A percentile compares a stretch with the other conserved stretches of the same genome.
Conservation (phyloP, 1,140 invertebrate genomes). For the Atta texana region DNA sequence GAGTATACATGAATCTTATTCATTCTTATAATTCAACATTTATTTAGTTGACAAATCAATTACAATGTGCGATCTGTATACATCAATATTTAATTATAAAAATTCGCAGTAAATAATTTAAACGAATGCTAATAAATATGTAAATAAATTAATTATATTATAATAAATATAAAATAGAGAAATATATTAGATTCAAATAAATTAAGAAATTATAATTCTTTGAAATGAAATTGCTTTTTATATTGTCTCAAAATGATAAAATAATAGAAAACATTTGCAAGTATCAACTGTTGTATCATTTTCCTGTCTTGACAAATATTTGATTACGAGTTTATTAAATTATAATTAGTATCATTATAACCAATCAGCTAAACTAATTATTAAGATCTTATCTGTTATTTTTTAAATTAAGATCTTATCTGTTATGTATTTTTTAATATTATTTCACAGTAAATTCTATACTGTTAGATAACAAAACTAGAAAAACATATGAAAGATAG, state of each 20-base stretch:
- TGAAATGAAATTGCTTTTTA: constrained; percentile 4
- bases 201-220: constrained; percentile 21
- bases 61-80: too few species aligned
- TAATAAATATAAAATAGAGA: background rate
- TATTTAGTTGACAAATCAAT: too few species aligned
- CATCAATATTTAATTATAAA: constrained; percentile 4
- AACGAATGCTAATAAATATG: background rate
- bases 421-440: background rate
- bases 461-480: background rate
- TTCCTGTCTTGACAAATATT: constrained; percentile 42
- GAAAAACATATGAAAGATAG: background rate
- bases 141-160: background rate
- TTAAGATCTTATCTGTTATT: background rate
- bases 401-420: constrained; percentile 7
- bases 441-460: background rate
- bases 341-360: constrained; percentile 35
- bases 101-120: background rate
- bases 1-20: background rate
- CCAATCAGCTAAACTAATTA: background rate
- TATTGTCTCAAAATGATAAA: background rate
- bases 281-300: background rate
- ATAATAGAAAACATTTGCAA: background rate
- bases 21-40: too few species aligned
- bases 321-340: background rate
- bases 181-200: background rate